These are phyloP conservation scores for Troides oblongomaculatus DNA, from an alignment of 2,888 invertebrate species.

Conservation along the genomic window DNA sequence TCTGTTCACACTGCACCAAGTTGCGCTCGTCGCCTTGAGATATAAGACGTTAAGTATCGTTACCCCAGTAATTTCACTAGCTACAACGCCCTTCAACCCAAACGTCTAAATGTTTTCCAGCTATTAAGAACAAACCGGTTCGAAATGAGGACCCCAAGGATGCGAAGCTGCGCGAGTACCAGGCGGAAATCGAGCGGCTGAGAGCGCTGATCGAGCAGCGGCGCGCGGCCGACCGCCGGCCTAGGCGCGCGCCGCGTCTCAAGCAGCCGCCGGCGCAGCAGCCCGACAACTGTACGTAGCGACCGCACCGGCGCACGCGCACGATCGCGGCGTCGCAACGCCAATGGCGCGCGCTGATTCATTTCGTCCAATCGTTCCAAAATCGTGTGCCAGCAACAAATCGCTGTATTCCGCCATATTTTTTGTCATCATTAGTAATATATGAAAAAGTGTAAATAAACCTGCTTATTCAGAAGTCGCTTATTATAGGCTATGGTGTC, in stretches of 20 bases:
- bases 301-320: not conserved
- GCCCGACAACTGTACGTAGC: conserved; percentile 31
- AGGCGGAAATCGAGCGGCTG: conserved; percentile 93
- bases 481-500: no score
- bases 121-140: conserved; percentile 98
- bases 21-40: no score
- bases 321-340: no score
- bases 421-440: no score
- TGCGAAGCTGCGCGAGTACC: conserved; percentile 96
- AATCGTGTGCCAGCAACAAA: no score
- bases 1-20: no score
- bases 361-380: no score
- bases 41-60: not conserved
- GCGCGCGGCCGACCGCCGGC: conserved; percentile 49
- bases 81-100: no score
- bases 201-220: conserved; percentile 70
- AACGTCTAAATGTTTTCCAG: conserved; percentile 53
- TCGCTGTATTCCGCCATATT: no score
- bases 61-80: not conserved
- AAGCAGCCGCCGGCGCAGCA: conserved; percentile 22
- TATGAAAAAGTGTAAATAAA: no score
- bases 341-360: no score
- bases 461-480: no score
- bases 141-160: conserved; percentile 99
- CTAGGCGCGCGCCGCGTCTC: conserved; percentile 33